Evolutionary conservation across 1,140 invertebrate genomes (phyloP).

Genomic region (Procambarus virginalis): DNA sequence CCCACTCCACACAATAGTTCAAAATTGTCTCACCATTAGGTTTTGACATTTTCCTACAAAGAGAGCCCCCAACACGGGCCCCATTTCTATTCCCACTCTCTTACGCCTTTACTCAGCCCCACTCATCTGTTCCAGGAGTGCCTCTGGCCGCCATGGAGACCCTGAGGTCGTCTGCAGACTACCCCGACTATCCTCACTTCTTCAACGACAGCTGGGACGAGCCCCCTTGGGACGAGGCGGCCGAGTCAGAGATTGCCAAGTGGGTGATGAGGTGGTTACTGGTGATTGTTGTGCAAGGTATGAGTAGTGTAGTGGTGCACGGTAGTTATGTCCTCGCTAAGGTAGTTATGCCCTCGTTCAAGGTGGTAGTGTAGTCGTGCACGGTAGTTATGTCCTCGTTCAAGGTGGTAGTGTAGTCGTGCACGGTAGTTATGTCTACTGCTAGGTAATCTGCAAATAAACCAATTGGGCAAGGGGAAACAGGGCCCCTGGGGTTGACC

Average conservation of each 20-base stretch:
- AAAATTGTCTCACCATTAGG: no score
- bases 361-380: neutral
- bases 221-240: neutral
- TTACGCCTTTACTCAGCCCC: no score
- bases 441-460: no score
- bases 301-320: neutral
- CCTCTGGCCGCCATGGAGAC: neutral
- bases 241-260: conserved; percentile 52
- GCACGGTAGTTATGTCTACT: neutral
- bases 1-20: no score
- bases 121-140: no score
- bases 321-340: no score
- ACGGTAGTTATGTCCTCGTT: neutral
- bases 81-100: no score
- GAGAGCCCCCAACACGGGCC: no score
- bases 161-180: neutral
- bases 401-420: neutral
- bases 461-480: no score
- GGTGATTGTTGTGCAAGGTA: conserved; percentile 1
- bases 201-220: neutral
- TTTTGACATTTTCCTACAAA: no score
- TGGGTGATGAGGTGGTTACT: conserved; percentile 51
- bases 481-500: no score
- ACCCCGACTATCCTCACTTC: neutral
- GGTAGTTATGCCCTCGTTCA: neutral